These are phyloP conservation scores for Adelphocoris suturalis DNA, from an alignment of 2,888 invertebrate species.

Conservation along the genomic window DNA sequence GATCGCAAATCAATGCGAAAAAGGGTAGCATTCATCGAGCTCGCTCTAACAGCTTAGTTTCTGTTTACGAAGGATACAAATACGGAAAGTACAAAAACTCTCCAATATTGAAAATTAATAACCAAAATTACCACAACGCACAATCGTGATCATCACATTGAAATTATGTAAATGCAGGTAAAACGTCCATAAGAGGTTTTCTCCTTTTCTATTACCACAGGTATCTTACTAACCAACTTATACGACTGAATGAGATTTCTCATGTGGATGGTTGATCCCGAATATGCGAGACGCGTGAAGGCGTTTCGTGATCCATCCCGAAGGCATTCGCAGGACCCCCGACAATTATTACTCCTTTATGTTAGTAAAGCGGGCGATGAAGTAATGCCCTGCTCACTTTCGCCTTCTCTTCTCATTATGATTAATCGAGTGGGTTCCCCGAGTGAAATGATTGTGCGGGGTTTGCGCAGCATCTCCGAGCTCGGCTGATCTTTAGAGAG, in stretches of 20 bases:
- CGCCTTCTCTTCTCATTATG: slow-evolving; percentile 40
- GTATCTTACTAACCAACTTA: not conserved
- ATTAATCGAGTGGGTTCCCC: slow-evolving; percentile 40
- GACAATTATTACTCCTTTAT: slow-evolving; percentile 28
- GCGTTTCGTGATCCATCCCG: not conserved
- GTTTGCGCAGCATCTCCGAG: slow-evolving; percentile 32
- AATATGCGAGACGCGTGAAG: slow-evolving; percentile 7
- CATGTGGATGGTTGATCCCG: slow-evolving; percentile 11
- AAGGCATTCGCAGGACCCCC: slow-evolving; percentile 25
- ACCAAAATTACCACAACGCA: no score
- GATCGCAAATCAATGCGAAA: no score
- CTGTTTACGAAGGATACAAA: no score
- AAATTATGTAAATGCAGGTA: no score
- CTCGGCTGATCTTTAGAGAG: slow-evolving; percentile 46
- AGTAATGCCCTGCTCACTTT: slow-evolving; percentile 45
- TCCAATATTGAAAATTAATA: no score
- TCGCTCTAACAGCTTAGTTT: no score
- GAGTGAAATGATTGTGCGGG: slow-evolving; percentile 42
- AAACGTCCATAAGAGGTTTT: not conserved
- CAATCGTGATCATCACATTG: no score
- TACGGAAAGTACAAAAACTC: no score
- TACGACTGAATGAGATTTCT: slow-evolving; percentile 25
- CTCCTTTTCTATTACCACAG: not conserved
- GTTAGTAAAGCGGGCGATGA: slow-evolving; percentile 26
- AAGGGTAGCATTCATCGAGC: no score